A percentile compares a stretch with the other conserved stretches of the same genome.
phyloP scores from a whole-genome alignment of 2,888 invertebrate species.

The Vandiemenella viatica region DNA sequence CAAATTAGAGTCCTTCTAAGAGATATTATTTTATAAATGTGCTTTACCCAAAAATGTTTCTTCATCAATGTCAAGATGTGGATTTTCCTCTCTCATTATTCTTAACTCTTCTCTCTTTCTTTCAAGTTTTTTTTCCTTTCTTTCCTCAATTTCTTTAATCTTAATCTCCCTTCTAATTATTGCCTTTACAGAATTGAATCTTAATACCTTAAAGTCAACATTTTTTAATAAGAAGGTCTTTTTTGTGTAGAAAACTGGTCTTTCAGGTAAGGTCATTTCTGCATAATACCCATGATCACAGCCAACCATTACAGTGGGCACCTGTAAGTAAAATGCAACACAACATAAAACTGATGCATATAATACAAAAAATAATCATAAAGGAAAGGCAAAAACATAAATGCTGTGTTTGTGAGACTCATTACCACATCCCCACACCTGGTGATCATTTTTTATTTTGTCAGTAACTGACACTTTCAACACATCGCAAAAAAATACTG shows the following conservation, averaged over 20 bases:
- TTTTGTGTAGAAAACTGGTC: conserved; percentile 30
- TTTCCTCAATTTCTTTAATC: conserved; percentile 35
- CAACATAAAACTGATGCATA: background rate
- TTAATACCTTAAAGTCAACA: conserved; percentile 26
- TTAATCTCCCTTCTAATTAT: conserved; percentile 41
- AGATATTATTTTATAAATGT: background rate
- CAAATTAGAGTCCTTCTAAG: too few relatives aligned
- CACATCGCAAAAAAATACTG: too few relatives aligned
- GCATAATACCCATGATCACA: conserved; percentile 38
- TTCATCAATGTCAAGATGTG: conserved; percentile 42
- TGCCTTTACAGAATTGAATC: conserved; percentile 44
- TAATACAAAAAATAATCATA: background rate
- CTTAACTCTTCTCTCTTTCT: conserved; percentile 42
- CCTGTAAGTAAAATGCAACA: conserved; percentile 20
- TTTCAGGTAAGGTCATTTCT: conserved; percentile 33
- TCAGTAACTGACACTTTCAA: too few relatives aligned
- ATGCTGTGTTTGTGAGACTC: too few relatives aligned
- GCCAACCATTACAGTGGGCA: conserved; percentile 34
- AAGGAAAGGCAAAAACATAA: background rate
- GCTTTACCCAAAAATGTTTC: conserved; percentile 41
- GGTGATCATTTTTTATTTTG: too few relatives aligned
- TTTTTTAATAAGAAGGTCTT: conserved; percentile 30
- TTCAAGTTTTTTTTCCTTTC: conserved; percentile 35
- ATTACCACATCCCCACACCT: too few relatives aligned
- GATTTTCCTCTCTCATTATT: conserved; percentile 37